Evolutionary conservation across 2,797 vertebrate species (phyloP).

Genomic region (Parambassis ranga): DNA sequence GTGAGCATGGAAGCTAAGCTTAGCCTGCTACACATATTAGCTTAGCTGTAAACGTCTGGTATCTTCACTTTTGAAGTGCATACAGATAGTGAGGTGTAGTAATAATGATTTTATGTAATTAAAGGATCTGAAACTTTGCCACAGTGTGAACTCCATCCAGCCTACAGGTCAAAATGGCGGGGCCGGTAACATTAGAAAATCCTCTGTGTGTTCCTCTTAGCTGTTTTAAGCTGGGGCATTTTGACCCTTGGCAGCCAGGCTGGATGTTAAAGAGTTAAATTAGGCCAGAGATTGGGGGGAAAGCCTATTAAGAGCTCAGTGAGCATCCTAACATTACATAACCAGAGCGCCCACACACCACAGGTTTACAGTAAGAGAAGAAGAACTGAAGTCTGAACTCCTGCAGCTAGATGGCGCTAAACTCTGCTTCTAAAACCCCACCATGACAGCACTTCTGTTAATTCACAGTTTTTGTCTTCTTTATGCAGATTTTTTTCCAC

Average conservation of each 20-base stretch:
- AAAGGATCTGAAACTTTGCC: too few species aligned
- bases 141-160: too few species aligned
- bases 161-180: too few species aligned
- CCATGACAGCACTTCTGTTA: too few species aligned
- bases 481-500: not conserved
- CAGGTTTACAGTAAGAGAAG: not conserved
- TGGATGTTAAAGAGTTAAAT: not conserved
- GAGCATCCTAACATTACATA: constrained; percentile 14
- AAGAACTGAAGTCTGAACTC: not conserved
- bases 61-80: too few species aligned
- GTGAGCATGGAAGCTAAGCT: too few species aligned
- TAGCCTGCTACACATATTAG: too few species aligned
- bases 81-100: too few species aligned
- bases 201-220: too few species aligned
- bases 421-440: not conserved
- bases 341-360: not conserved
- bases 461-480: not conserved
- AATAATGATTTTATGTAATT: too few species aligned
- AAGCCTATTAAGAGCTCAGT: constrained; percentile 57
- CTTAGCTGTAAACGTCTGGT: too few species aligned
- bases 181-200: constrained; percentile 6
- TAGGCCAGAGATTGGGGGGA: not conserved
- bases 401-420: constrained; percentile 61
- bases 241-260: not conserved
- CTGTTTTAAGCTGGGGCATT: too few species aligned